Evolutionary conservation across 2,888 invertebrate species (phyloP).

Genomic region (Hyles lineata): DNA sequence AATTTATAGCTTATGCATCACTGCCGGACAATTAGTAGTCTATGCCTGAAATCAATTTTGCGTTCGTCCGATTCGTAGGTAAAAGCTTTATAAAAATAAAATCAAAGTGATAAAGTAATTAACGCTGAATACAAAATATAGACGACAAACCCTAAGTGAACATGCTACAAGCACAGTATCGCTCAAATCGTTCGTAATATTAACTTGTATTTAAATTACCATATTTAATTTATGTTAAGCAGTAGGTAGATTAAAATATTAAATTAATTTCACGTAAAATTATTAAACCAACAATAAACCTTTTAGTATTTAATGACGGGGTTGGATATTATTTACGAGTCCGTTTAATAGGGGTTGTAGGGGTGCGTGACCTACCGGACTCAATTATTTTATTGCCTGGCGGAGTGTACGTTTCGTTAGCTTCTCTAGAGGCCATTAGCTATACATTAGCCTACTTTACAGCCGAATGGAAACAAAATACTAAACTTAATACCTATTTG

Average conservation of each 20-base stretch:
- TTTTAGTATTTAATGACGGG: constrained; percentile 22
- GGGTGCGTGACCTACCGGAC: constrained; percentile 55
- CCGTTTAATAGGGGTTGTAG: constrained; percentile 20
- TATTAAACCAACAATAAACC: constrained; percentile 19
- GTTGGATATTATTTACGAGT: constrained; percentile 25
- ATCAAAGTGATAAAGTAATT: not conserved
- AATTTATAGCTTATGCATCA: too few relatives aligned
- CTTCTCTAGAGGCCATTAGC: constrained; percentile 35
- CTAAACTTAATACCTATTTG: constrained; percentile 25
- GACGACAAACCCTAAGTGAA: constrained; percentile 1
- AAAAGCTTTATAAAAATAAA: too few relatives aligned
- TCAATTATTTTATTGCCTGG: constrained; percentile 50
- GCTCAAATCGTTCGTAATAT: not conserved
- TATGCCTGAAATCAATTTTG: too few relatives aligned
- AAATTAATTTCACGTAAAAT: constrained; percentile 17
- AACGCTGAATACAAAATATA: not conserved
- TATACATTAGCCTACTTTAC: constrained; percentile 47
- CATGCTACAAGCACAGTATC: constrained; percentile 3
- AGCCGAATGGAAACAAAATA: constrained; percentile 20
- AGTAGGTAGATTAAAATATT: constrained; percentile 1
- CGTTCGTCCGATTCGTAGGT: too few relatives aligned
- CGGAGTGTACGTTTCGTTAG: constrained; percentile 47
- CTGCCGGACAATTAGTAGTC: too few relatives aligned
- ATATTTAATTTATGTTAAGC: constrained; percentile 15
- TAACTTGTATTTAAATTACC: constrained; percentile 2